Conservation (phyloP, 2,888 invertebrate species). For the Tetragonisca angustula region DNA sequence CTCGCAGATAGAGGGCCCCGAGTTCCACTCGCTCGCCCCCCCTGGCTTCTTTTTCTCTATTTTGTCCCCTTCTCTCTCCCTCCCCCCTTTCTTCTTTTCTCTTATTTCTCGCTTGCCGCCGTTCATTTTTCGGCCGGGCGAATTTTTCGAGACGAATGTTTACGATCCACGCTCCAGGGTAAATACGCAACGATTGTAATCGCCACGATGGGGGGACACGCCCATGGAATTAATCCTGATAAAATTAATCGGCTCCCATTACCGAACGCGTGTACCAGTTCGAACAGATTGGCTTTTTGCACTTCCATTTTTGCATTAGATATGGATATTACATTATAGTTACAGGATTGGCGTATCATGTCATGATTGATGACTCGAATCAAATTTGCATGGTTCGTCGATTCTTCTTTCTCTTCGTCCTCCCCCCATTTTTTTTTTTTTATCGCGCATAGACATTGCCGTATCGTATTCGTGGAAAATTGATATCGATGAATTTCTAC, state of each 20-base stretch:
- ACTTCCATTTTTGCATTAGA: not conserved
- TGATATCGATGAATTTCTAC: too few species aligned
- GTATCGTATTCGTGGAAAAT: not conserved
- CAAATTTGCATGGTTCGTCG: not conserved
- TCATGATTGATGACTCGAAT: not conserved
- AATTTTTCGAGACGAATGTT: constrained; percentile 47
- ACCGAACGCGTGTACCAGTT: constrained; percentile 37
- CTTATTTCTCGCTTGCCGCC: not conserved
- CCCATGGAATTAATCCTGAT: constrained; percentile 71
- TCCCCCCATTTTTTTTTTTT: not conserved
- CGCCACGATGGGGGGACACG: constrained; percentile 42
- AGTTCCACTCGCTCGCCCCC: not conserved
- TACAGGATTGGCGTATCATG: not conserved
- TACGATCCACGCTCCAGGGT: constrained; percentile 42
- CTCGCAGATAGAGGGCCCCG: constrained; percentile 32
- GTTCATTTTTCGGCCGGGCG: not conserved
- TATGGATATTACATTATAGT: not conserved
- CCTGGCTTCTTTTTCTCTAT: not conserved
- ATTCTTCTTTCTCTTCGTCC: not conserved
- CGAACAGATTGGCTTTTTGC: not conserved
- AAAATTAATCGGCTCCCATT: constrained; percentile 69
- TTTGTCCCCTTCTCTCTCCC: not conserved
- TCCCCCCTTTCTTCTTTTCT: not conserved
- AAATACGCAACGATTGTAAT: constrained; percentile 53
- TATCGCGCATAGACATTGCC: not conserved